Conservation (phyloP, 2,113 vertebrate genomes). For the Nanger granti region DNA sequence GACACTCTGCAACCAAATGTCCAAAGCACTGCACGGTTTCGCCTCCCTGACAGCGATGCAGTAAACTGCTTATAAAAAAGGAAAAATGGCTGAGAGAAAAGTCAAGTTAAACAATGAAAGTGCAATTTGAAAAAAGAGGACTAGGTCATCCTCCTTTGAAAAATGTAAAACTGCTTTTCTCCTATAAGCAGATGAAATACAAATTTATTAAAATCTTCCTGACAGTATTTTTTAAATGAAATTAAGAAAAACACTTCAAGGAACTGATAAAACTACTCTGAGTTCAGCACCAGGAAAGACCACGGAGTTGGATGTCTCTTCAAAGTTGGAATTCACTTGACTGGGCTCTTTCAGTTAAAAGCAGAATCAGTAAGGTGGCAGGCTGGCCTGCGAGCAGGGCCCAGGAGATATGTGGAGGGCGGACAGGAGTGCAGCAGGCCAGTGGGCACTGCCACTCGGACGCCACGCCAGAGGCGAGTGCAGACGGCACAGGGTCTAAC, state of each 20-base stretch:
- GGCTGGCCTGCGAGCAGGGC: background rate
- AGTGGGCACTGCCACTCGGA: rapidly evolving
- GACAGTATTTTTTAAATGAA: background rate
- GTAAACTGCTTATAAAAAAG: background rate
- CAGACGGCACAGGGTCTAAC: background rate
- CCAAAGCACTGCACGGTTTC: background rate
- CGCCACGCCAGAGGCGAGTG: background rate
- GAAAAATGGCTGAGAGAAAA: background rate
- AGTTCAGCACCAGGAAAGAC: background rate
- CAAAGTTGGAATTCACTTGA: background rate
- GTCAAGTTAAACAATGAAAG: background rate
- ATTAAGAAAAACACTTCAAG: background rate
- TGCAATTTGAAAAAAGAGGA: background rate
- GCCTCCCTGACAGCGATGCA: background rate
- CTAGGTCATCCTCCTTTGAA: background rate
- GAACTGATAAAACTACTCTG: background rate
- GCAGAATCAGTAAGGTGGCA: background rate
- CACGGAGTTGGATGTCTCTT: background rate
- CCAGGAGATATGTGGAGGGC: background rate
- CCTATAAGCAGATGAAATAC: background rate
- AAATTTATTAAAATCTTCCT: background rate
- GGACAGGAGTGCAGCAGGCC: rapidly evolving
- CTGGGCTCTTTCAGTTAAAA: background rate
- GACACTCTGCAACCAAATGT: constrained; percentile 63
- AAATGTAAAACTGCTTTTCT: constrained; percentile 1